Conservation (phyloP, 2,113 vertebrate species). For the Theropithecus gelada region DNA sequence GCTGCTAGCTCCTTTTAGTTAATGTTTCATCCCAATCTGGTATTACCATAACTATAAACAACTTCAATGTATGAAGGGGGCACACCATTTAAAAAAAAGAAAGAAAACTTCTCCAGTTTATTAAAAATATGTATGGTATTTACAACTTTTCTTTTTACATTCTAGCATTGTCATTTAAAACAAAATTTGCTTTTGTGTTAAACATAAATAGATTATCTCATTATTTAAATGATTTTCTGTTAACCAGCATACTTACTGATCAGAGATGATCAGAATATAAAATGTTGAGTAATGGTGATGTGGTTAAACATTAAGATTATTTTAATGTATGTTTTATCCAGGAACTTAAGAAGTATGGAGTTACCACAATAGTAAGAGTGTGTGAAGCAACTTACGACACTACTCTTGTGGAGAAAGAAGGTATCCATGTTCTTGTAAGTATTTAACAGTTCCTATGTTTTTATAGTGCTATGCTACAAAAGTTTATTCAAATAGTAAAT, state of each 20-base stretch:
- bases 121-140: background rate
- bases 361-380: slow-evolving; percentile 97
- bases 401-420: slow-evolving; percentile 96
- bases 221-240: background rate
- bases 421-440: slow-evolving; percentile 97
- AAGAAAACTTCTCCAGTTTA: background rate
- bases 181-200: background rate
- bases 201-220: background rate
- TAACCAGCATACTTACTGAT: background rate
- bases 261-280: background rate
- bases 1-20: background rate
- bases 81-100: background rate
- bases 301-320: background rate
- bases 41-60: background rate
- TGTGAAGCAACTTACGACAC: slow-evolving; percentile 99
- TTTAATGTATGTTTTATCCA: slow-evolving; percentile 67
- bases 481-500: background rate
- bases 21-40: background rate
- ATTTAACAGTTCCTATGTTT: background rate
- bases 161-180: background rate
- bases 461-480: background rate
- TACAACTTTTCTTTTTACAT: background rate
- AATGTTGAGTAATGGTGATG: background rate
- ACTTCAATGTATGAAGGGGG: background rate
- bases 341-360: slow-evolving; percentile 99